phyloP scores from a whole-genome alignment of 2,888 invertebrate species.

The Embidobia sp. region DNA sequence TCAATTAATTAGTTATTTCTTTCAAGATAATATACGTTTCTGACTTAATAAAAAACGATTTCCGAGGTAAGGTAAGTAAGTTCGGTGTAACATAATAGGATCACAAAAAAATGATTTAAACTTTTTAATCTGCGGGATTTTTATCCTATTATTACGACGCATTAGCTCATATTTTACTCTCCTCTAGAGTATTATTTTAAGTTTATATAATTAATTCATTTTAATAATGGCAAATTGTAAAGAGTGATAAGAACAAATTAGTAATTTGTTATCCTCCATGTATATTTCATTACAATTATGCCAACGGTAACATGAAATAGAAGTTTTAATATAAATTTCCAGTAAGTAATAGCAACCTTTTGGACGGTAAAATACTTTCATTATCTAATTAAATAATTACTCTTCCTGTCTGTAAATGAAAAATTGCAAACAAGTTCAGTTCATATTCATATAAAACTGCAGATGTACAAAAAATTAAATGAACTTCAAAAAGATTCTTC shows the following conservation, averaged over 20 bases:
- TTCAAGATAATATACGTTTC: constrained; percentile 12
- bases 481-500: no score
- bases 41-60: constrained; percentile 16
- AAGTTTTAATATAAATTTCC: no score
- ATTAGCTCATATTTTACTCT: constrained; percentile 6
- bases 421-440: no score
- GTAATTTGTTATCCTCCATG: not conserved
- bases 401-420: no score
- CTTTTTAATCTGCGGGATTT: constrained; percentile 23
- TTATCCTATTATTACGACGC: constrained; percentile 24
- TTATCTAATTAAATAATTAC: no score
- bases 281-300: no score
- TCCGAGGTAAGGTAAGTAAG: constrained; percentile 5
- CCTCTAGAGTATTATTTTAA: not conserved
- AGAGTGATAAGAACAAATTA: not conserved
- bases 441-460: no score
- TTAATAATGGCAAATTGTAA: not conserved
- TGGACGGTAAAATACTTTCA: no score
- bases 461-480: no score
- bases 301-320: no score
- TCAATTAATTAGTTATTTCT: constrained; percentile 14
- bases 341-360: no score
- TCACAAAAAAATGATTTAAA: constrained; percentile 25
- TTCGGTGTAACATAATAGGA: constrained; percentile 24
- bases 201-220: constrained; percentile 18